Evolutionary conservation across 1,140 invertebrate genomes (phyloP).

Genomic region (Pseudomyrmex gracilis): DNA sequence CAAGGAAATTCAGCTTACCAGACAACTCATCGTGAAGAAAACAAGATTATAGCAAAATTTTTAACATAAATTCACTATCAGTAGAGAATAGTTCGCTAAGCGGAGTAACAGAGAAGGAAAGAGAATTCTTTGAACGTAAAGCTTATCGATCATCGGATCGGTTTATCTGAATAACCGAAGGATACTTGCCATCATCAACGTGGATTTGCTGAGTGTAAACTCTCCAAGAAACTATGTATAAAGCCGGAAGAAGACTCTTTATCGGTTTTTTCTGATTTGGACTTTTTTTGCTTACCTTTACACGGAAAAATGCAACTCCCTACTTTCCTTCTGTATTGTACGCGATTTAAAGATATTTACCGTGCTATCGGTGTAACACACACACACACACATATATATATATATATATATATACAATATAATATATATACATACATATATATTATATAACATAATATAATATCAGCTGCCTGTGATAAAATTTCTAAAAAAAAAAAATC

Average conservation of each 20-base stretch:
- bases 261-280: neutral
- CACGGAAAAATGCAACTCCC: conserved; percentile 23
- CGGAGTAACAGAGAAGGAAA: neutral
- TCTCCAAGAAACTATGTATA: neutral
- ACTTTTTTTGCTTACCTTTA: neutral
- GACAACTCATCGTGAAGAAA: neutral
- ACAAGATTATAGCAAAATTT: conserved; percentile 43
- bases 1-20: neutral
- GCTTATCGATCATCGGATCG: conserved; percentile 24
- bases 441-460: neutral
- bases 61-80: conserved; percentile 23
- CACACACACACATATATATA: too few relatives aligned
- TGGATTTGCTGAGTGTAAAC: neutral
- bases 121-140: conserved; percentile 46
- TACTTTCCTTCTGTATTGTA: neutral
- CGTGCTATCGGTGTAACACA: neutral
- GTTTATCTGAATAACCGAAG: conserved; percentile 38
- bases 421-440: too few relatives aligned
- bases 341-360: conserved; percentile 28
- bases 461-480: conserved; percentile 49
- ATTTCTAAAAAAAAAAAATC: conserved; percentile 15
- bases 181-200: conserved; percentile 1
- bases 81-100: neutral
- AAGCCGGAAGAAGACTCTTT: conserved; percentile 27
- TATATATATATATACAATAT: too few relatives aligned